A percentile compares a stretch with the other conserved stretches of the same genome.
phyloP scores from a whole-genome alignment of 2,888 invertebrate species.

The Nasonovia ribisnigri region DNA sequence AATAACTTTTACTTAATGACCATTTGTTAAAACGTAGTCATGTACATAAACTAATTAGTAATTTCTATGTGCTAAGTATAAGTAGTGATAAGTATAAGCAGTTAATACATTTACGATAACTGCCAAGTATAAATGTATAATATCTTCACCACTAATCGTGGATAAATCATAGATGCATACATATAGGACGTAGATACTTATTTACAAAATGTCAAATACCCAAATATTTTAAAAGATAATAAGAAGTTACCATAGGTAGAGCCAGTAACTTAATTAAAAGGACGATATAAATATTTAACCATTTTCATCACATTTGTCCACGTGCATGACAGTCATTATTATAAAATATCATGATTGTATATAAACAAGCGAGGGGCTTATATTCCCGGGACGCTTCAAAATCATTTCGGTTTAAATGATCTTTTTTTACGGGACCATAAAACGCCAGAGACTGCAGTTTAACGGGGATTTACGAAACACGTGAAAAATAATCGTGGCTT shows the following conservation, averaged over 20 bases:
- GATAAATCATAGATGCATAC: too few species aligned
- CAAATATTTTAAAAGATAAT: background rate
- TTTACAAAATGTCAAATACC: background rate
- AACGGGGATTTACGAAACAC: background rate
- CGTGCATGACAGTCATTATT: background rate
- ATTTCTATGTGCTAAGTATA: too few species aligned
- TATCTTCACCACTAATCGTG: background rate
- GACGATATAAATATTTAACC: background rate
- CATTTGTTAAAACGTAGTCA: background rate
- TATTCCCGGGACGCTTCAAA: too few species aligned
- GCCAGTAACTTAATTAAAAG: background rate
- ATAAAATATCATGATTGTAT: background rate
- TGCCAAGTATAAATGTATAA: background rate
- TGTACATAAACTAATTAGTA: background rate
- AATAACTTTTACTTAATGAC: too few species aligned
- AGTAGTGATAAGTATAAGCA: too few species aligned
- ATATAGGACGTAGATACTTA: too few species aligned
- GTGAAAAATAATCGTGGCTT: conserved; percentile 40
- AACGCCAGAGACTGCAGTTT: background rate
- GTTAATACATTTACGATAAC: background rate
- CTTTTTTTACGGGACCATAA: conserved; percentile 12
- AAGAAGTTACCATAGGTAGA: background rate
- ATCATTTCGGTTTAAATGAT: conserved; percentile 26
- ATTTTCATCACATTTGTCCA: background rate
- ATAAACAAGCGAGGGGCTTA: background rate